Conservation (phyloP, 1,140 invertebrate species). For the Centruroides vittatus region DNA sequence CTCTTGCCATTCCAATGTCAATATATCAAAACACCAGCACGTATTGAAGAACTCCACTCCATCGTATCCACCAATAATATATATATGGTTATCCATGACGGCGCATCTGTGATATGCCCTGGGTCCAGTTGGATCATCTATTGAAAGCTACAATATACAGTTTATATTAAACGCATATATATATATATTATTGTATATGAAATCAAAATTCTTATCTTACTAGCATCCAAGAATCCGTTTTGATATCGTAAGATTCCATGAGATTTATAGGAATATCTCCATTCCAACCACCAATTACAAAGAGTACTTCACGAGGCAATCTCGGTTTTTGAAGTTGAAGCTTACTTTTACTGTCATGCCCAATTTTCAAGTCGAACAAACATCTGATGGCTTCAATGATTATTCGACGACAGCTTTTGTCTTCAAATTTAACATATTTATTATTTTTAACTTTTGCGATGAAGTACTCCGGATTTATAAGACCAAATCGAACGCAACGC, state of each 20-base stretch:
- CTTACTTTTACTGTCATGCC: too few species aligned
- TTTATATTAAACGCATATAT: constrained; percentile 26
- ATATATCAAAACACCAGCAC: constrained; percentile 47
- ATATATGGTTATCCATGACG: constrained; percentile 43
- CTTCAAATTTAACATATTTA: constrained; percentile 41
- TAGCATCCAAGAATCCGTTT: constrained; percentile 58
- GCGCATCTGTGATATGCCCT: constrained; percentile 55
- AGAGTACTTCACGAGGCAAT: constrained; percentile 50
- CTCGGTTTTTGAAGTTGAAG: constrained; percentile 41
- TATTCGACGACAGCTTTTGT: constrained; percentile 46
- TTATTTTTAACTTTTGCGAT: constrained; percentile 50
- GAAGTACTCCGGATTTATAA: constrained; percentile 67
- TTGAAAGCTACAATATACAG: too few species aligned
- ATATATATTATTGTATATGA: constrained; percentile 5
- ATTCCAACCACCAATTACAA: constrained; percentile 61
- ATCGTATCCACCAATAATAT: constrained; percentile 62
- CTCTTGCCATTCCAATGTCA: constrained; percentile 45
- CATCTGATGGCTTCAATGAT: constrained; percentile 59
- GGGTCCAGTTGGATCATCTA: constrained; percentile 38
- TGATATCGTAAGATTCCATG: constrained; percentile 60
- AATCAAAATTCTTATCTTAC: constrained; percentile 22
- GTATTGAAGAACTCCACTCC: constrained; percentile 52
- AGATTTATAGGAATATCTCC: constrained; percentile 50
- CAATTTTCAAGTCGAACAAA: constrained; percentile 56
- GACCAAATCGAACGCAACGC: constrained; percentile 60